Evolutionary conservation across 2,113 vertebrate genomes (phyloP), one percentile per base, ranked within the genome.

Genomic region (Pygoscelis adeliae): DNA sequence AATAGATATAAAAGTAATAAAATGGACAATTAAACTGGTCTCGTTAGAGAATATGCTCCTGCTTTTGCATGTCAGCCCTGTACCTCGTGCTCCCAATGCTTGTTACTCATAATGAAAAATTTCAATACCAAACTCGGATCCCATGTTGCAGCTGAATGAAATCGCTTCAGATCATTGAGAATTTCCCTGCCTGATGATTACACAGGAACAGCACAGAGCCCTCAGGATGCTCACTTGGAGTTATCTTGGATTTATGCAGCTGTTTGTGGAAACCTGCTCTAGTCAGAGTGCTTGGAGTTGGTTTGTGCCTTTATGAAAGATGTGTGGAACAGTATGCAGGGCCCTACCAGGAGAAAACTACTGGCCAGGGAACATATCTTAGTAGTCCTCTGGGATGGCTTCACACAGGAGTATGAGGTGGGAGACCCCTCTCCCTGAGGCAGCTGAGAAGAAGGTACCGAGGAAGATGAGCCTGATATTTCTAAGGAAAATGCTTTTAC

Each of bases 391-490:
- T 58, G 8, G 4, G 6, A n/a, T 62, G 13, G 40, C 29, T 59
- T 83, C 26, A 30, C 8, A 25, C 22, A 34, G 38, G 10, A 53
- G 18, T 20, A 30, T 30, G 22, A 26, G 9, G 47, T 61, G 44
- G 47, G 46, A 91, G 58, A 62, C 8, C 8, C 5, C 6, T 62
- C 17, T 56, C 3, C 21, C 34, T 1, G 0, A 58, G 49, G 29
- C 29, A 47, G 29, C n/a, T 34, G 49, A 53, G 46, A 56, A 50
- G 38, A 66, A 79, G 44, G 55, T 18, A 69, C 19, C 0, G 6
- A 42, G 44, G 53, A 34, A 69, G 30, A 30, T 0, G 1, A 73
- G 22, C 11, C 38, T 0, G 0, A 2, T 69, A 44, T 63, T 77
- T 69, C 50, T 56, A 80, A 76, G 72, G 26, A 59, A 59, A 90